Base-by-base conservation (phyloP, 2,888 invertebrate species). In the Microplitis deprimator region DNA sequence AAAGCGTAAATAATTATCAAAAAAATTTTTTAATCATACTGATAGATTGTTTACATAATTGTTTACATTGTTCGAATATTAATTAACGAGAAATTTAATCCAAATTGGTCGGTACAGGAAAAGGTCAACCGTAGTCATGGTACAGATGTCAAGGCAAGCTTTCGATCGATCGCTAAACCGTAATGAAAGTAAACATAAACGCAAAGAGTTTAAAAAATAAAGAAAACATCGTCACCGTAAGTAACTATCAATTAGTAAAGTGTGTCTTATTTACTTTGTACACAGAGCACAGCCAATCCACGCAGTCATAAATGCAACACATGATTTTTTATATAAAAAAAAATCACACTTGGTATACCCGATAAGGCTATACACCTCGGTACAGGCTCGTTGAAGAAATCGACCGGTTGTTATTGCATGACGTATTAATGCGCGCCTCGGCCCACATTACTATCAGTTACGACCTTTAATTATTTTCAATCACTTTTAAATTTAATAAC, bases 361-460 rank as follows among this genome's bases (percentile, higher is more conserved):
- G 82, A 85, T 85, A 86, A 85, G 84, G 84, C 83, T 81, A 65
- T 38, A 84, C 77, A 78, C 79, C 76, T 73, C 78, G 78, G 73
- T 77, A 73, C 73, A 64, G 50, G 73, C 62, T 68, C 69, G 29
- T 73, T 68, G 59, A 73, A 29, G 29, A 29, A 74, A 77, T 73
- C 74, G 77, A 77, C 74, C 77, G 77, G 77, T 77, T 77, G 29
- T 3, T 29, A 29, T 29, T 29, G 73, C 65, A 61, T 69, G 68
- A 77, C 72, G 72, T 73, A 68, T 77, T 39, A 61, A 73, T 40
- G 60, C 72, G 73, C 82, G 76, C 81, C 83, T 83, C 84, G 83
- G 83, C 85, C 85, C 84, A 84, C 84, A 84, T 83, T 78, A 75
- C 73, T 77, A 81, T 79, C 81, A 77, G 50, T 50, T 50, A 79